Evolutionary conservation across 1,140 invertebrate species (phyloP).

Genomic region (Cyrtorhinus lividipennis): DNA sequence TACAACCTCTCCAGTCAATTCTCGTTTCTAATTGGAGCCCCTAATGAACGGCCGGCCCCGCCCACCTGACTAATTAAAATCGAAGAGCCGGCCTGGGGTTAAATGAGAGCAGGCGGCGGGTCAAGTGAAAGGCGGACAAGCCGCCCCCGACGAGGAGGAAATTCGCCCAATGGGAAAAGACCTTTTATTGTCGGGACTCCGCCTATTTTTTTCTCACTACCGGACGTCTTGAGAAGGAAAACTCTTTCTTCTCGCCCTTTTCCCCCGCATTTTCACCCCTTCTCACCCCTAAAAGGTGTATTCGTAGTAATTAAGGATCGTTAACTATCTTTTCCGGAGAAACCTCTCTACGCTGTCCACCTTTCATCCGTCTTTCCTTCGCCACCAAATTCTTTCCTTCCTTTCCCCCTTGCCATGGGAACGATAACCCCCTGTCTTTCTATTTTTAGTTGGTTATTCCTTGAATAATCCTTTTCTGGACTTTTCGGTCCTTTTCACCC

Average conservation of each 20-base stretch:
- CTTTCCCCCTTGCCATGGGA: too few relatives aligned
- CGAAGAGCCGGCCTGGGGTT: neutral
- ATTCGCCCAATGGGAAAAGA: neutral
- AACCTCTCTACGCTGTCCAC: too few relatives aligned
- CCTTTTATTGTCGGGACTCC: neutral
- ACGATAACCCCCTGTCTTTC: too few relatives aligned
- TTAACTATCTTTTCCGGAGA: too few relatives aligned
- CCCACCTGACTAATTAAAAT: neutral
- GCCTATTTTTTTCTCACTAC: neutral
- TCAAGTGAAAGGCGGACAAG: neutral
- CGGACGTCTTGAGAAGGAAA: neutral
- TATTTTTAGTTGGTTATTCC: too few relatives aligned
- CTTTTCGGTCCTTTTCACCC: too few relatives aligned
- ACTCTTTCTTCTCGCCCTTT: neutral
- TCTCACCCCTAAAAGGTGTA: neutral
- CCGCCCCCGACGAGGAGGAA: neutral
- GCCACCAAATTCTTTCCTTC: too few relatives aligned
- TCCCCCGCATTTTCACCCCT: neutral
- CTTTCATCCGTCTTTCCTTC: too few relatives aligned
- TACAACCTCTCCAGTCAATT: too few relatives aligned
- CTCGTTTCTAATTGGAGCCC: neutral
- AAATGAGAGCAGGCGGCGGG: neutral
- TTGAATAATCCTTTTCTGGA: too few relatives aligned
- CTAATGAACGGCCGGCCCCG: neutral
- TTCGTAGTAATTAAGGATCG: neutral